Conservation (phyloP, 2,113 vertebrate species). For the Gallinago paraguaiae region DNA sequence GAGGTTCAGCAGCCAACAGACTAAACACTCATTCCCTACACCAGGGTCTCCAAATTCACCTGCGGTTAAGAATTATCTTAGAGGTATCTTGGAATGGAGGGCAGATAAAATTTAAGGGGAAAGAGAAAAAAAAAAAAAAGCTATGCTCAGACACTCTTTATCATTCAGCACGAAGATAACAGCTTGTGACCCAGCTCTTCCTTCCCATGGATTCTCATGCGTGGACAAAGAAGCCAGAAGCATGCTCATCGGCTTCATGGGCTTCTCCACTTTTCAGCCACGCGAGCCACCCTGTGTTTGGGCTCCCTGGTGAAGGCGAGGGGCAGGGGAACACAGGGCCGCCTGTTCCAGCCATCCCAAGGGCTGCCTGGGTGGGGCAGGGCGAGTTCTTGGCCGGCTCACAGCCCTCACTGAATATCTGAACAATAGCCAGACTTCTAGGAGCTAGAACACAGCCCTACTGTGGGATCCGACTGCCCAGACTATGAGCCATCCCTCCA, state of each 20-base stretch:
- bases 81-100: not conserved
- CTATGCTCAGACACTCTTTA: not conserved
- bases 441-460: conserved; percentile 50
- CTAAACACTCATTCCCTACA: not conserved
- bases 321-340: not conserved
- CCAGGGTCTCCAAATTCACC: not conserved
- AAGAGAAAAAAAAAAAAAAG: not conserved
- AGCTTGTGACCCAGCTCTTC: not conserved
- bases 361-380: conserved; percentile 23
- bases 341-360: not conserved
- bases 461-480: conserved; percentile 51
- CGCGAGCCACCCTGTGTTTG: not conserved
- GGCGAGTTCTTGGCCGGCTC: conserved; percentile 16
- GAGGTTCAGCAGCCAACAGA: not conserved
- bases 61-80: not conserved
- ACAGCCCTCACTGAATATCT: not conserved
- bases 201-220: not conserved
- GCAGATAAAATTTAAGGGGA: not conserved
- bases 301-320: not conserved
- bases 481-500: conserved; percentile 65
- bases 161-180: not conserved
- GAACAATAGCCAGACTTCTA: conserved; percentile 59
- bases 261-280: not conserved
- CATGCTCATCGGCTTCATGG: not conserved
- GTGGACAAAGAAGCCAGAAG: not conserved